Base-by-base conservation (phyloP, 2,113 vertebrate genomes). In the Cryptomyrus ogoouensis region DNA sequence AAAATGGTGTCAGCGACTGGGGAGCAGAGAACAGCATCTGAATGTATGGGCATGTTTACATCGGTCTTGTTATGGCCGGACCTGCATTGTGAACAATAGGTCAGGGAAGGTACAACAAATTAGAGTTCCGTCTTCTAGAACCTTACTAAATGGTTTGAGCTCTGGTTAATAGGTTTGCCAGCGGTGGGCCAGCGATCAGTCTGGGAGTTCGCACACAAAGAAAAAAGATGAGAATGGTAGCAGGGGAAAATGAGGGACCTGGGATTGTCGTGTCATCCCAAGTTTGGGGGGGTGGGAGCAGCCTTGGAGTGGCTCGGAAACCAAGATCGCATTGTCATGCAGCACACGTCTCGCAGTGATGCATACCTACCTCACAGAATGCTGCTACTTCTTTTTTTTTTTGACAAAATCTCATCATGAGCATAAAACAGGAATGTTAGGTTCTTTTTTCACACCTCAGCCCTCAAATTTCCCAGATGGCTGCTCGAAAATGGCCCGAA, bases 1-100 rank as follows among this genome's bases (percentile, higher is more conserved):
- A 91, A 90, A 58, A 56, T 58, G 90, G 91, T 91, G 91, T 91
- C 92, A 91, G 91, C 77, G 89, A 90, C 90, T 24, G 87, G 42
- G 91, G 49, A 47, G 24, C 85, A 3, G 35, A 31, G 39, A 46
- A n/a, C 3, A 27, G 53, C 3, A 44, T 42, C 52, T 13, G 53
- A 88, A 58, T 66, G 19, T 88, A 66, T 19, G 42, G 53, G 49
- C 53, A 44, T 58, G 39, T 62, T 62, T 24, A 88, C 31, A 66
- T n/a, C 19, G 17, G 21, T 46, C 9, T 13, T 46, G 87, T 53
- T 56, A 21, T 44, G 52, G 62, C 35, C 12, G 1, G 56, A n/a
- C 35, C 17, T 88, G 27, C 53, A 19, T 88, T 47, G 35, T 39
- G 31, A 88, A 88, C 39, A 58, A 88, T 46, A 39, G 52, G 53